Conservation (phyloP, 2,113 vertebrate species). For the Vanacampus margaritifer region DNA sequence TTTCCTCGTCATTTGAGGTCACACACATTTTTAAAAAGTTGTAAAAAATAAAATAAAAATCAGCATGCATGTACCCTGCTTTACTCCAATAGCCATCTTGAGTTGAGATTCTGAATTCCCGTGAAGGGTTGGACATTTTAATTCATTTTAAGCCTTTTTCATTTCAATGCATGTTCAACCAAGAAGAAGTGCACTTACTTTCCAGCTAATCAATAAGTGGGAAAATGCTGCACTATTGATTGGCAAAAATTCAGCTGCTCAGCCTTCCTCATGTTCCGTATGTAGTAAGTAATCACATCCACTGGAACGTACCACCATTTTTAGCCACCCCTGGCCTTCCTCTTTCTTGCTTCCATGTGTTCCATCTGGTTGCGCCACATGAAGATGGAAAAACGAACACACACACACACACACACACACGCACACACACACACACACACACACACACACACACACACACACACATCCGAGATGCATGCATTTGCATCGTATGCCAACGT, state of each 20-base stretch:
- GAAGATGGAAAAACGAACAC: not conserved
- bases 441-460: not conserved
- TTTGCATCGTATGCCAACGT: slow-evolving; percentile 27
- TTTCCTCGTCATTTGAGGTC: too few species aligned
- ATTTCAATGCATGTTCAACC: not conserved
- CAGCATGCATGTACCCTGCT: too few species aligned
- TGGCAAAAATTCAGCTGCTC: not conserved
- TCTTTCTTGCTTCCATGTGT: not conserved
- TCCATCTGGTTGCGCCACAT: not conserved
- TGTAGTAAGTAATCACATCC: not conserved
- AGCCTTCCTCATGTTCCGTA: not conserved
- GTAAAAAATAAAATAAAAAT: too few species aligned
- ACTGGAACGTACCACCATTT: not conserved
- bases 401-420: not conserved
- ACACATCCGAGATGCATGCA: not conserved
- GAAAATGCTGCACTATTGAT: not conserved
- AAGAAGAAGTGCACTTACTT: not conserved
- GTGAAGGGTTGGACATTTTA: not conserved
- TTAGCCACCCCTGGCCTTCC: not conserved
- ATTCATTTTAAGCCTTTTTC: not conserved
- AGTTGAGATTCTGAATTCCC: not conserved
- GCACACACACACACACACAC: not conserved
- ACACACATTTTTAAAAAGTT: too few species aligned
- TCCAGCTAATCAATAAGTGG: not conserved
- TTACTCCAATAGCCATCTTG: too few species aligned